These are phyloP conservation scores for Tachystola acroxantha DNA, from an alignment of 2,888 invertebrate species.

Conservation along the genomic window DNA sequence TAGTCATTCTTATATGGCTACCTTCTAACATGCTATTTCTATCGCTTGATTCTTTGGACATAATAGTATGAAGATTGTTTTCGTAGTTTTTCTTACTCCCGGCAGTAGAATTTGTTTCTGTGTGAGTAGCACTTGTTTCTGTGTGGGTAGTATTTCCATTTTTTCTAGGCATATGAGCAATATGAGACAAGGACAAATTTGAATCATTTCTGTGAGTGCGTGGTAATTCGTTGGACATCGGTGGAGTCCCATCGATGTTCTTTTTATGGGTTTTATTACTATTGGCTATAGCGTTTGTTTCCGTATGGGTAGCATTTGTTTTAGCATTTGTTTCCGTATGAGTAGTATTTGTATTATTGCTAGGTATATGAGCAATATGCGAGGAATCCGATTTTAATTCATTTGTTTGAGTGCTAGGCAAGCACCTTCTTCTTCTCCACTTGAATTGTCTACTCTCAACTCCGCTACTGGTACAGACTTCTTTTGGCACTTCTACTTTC, in stretches of 20 bases:
- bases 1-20: slow-evolving; percentile 18
- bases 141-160: too few species aligned
- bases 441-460: slow-evolving; percentile 28
- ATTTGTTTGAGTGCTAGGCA: background rate
- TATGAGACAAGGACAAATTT: too few species aligned
- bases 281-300: background rate
- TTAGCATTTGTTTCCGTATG: too few species aligned
- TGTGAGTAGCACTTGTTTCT: too few species aligned
- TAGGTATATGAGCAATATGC: too few species aligned
- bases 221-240: too few species aligned
- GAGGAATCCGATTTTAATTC: background rate
- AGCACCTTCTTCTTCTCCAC: slow-evolving; percentile 33
- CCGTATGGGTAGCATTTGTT: background rate
- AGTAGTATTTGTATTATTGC: background rate
- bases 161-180: too few species aligned
- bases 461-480: slow-evolving; percentile 9
- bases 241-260: too few species aligned
- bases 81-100: background rate
- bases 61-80: too few species aligned
- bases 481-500: too few species aligned
- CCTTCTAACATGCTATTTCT: slow-evolving; percentile 7
- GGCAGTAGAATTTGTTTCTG: background rate
- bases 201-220: too few species aligned
- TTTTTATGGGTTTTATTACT: background rate
- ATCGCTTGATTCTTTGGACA: background rate